Evolutionary conservation across 2,113 vertebrate genomes (phyloP).

Genomic region (Amphilophus citrinellus): DNA sequence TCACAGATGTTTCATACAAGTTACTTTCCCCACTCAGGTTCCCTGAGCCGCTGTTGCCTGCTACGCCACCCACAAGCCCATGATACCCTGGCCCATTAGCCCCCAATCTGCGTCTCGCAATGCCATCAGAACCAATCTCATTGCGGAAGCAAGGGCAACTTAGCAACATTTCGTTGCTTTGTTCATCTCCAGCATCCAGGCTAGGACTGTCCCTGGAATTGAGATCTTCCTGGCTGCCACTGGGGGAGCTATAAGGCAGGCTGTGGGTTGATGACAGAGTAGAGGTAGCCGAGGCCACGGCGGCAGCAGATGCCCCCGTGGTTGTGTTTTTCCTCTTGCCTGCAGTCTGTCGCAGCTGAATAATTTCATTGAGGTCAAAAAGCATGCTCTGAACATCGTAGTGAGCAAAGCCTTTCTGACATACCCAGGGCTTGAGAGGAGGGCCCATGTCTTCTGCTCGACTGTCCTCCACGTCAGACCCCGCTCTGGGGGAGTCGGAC

Average conservation of each 20-base stretch:
- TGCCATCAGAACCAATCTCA: slow-evolving; percentile 91
- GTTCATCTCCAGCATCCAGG: slow-evolving; percentile 92
- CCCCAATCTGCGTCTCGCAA: slow-evolving; percentile 85
- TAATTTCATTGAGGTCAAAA: slow-evolving; percentile 92
- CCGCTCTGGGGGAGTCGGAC: slow-evolving; percentile 83
- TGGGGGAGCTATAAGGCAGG: slow-evolving; percentile 91
- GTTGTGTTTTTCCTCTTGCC: slow-evolving; percentile 92
- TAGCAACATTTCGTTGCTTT: slow-evolving; percentile 94
- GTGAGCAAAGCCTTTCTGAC: slow-evolving; percentile 93
- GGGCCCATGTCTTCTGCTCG: slow-evolving; percentile 85
- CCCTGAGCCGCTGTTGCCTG: slow-evolving; percentile 59
- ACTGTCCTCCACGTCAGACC: slow-evolving; percentile 90
- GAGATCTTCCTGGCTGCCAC: slow-evolving; percentile 95
- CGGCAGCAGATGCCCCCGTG: slow-evolving; percentile 93
- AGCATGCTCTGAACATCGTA: slow-evolving; percentile 94
- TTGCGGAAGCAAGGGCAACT: slow-evolving; percentile 96
- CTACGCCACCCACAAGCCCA: slow-evolving; percentile 49
- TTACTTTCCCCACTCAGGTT: slow-evolving; percentile 81
- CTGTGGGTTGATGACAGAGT: slow-evolving; percentile 82
- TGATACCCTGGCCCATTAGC: slow-evolving; percentile 46
- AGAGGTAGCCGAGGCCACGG: slow-evolving; percentile 89
- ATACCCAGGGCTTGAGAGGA: slow-evolving; percentile 86
- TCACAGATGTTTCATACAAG: slow-evolving; percentile 90
- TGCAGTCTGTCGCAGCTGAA: slow-evolving; percentile 88
- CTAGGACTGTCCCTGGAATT: slow-evolving; percentile 88